These are phyloP conservation scores for Falco cherrug DNA, from an alignment of 2,797 vertebrate genomes.

Conservation along the genomic window DNA sequence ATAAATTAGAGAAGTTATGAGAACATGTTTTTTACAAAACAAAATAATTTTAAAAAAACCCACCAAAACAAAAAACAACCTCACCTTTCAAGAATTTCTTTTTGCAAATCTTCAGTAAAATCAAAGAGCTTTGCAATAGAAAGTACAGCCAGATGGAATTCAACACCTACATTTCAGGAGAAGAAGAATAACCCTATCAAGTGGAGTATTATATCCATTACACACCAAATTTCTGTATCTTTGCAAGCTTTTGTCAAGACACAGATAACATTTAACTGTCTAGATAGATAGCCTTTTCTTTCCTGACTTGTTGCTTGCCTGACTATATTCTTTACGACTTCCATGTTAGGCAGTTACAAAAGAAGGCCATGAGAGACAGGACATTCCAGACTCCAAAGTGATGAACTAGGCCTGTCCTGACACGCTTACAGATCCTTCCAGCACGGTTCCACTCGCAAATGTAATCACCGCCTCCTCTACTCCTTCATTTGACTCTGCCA, in stretches of 20 bases:
- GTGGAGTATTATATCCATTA: background rate
- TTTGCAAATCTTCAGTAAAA: conserved; percentile 91
- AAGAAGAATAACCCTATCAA: background rate
- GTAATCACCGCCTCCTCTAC: background rate
- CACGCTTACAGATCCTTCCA: background rate
- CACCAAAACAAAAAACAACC: background rate
- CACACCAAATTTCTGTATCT: background rate
- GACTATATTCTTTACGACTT: background rate
- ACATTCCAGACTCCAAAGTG: background rate
- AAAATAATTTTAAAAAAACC: background rate
- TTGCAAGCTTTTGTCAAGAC: background rate
- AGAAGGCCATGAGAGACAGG: background rate
- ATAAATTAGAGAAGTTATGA: background rate
- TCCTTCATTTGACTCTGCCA: background rate
- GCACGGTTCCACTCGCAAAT: background rate
- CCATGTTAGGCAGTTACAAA: background rate
- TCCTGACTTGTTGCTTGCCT: background rate
- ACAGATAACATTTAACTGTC: background rate
- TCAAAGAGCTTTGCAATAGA: conserved; percentile 88
- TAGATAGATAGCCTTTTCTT: background rate
- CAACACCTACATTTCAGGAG: conserved; percentile 79
- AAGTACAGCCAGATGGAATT: conserved; percentile 86
- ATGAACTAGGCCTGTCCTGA: background rate
- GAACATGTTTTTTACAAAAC: background rate
- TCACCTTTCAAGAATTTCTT: conserved; percentile 90